Conservation (phyloP, 2,888 invertebrate species). For the Idaea aversata region DNA sequence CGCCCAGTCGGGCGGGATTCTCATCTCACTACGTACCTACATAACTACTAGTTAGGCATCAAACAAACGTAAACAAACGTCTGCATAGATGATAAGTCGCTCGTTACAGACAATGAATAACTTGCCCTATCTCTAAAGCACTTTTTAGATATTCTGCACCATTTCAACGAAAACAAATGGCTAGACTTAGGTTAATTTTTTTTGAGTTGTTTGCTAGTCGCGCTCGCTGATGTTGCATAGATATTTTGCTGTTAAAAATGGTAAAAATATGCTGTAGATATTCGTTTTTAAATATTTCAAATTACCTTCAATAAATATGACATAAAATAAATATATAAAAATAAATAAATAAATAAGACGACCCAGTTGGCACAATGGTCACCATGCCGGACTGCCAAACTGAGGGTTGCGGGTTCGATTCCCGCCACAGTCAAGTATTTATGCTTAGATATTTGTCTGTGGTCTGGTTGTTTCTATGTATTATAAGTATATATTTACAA, state of each 20-base stretch:
- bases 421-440: too few relatives aligned
- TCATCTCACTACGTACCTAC: conserved; percentile 3
- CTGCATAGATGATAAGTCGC: conserved; percentile 42
- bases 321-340: too few relatives aligned
- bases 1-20: not conserved
- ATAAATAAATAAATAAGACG: too few relatives aligned
- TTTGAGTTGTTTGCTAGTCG: not conserved
- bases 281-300: too few relatives aligned
- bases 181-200: not conserved
- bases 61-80: conserved; percentile 63
- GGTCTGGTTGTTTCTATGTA: too few relatives aligned
- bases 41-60: conserved; percentile 35
- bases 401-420: too few relatives aligned
- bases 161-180: not conserved
- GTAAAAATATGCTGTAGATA: not conserved
- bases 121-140: conserved; percentile 16
- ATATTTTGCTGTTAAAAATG: not conserved
- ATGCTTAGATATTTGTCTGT: too few relatives aligned
- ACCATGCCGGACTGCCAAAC: too few relatives aligned
- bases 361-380: too few relatives aligned
- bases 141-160: conserved; percentile 13
- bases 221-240: not conserved
- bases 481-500: too few relatives aligned
- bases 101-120: conserved; percentile 38
- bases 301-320: too few relatives aligned